Base-by-base conservation (phyloP, 2,113 vertebrate genomes). In the Pogona vitticeps region DNA sequence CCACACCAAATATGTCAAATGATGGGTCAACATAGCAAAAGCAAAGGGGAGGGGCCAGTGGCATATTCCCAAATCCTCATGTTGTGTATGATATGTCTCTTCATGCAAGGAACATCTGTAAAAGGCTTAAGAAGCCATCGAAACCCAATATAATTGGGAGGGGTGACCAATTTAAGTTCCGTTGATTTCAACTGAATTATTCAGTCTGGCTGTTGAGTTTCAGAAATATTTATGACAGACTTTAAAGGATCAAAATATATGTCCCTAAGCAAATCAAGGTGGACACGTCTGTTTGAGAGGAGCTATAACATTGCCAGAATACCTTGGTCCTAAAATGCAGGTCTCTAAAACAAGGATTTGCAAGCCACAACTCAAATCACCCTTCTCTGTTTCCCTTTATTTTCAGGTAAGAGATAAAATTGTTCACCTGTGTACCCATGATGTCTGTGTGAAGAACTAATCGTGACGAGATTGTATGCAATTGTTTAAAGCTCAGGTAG, bases 321-420 rank as follows among this genome's bases (percentile, higher is more conserved):
- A 28, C 2, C 9, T 68, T 70, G 20, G 1, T 10, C 65, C 1
- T 0, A 17, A 28, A 58, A 38, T 58, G 38, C 18, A 38, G 20
- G 9, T 3, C 18, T 75, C 10, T 28, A 61, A 46, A 26, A n/a
- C 23, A 52, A 33, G 52, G 80, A 20, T n/a, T 61, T 61, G 40
- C 15, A 26, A 68, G 14, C 61, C 33, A 18, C 33, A 17, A 58
- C 3, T 58, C 8, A 80, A 61, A 33, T 76, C 88, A 52, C 42
- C 63, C 28, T 90, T 2, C 1, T 1, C 46, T 81, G 26, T 8
- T 38, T 4, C 5, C 14, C 2, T 0, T 3, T 21, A 1, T 82
- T 90, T 71, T 38, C 87, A 96, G 95, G 92, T 93, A 88, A 92
- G 88, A 33, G 18, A 18, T 2, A 85, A 83, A 90, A 89, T 93